Evolutionary conservation across 2,113 vertebrate genomes (phyloP), one percentile per base, ranked within the genome.

Genomic region (Perca fluviatilis): DNA sequence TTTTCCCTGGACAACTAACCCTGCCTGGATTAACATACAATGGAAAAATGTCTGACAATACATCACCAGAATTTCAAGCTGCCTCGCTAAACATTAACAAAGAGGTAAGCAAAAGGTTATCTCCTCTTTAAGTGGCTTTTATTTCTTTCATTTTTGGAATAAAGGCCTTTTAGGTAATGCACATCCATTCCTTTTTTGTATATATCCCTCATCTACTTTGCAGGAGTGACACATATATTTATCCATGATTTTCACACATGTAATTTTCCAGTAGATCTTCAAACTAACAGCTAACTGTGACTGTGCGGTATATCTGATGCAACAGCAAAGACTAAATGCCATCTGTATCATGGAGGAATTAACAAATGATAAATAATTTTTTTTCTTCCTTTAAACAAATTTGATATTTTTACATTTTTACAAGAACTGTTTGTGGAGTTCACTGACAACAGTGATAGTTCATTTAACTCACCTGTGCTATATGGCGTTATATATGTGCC

Each of bases 1-100:
- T 91, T 47, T 95, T 93, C 61, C 90, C 90, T 60, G 91, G 90
- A 74, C 0, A 16, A 2, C 54, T 95, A 3, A 0, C 0, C 0
- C 0, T 92, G 5, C 0, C 1, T 10, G 0, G 0, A 0, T 0
- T 54, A 0, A 0, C 0, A 0, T 94, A 67, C 46, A 0, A 0
- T 0, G 0, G 1, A 0, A 0, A 0, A 0, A 80, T 93, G 86
- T 0, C 0, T 0, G 0, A 54, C 12, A 64, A 6, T 2, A 3
- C 0, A 3, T 91, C 92, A 61, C 0, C 0, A 15, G 0, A 0
- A n/a, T 95, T 95, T 79, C 0, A 2, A 13, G 0, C 4, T 0
- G 3, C 11, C 0, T 4, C 86, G 0, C 0, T 1, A 0, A 0
- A 0, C 0, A 87, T 94, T 49, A 30, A 1, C 56, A 0, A 0